phyloP scores from a whole-genome alignment of 2,113 vertebrate genomes.

The Aptenodytes patagonicus region DNA sequence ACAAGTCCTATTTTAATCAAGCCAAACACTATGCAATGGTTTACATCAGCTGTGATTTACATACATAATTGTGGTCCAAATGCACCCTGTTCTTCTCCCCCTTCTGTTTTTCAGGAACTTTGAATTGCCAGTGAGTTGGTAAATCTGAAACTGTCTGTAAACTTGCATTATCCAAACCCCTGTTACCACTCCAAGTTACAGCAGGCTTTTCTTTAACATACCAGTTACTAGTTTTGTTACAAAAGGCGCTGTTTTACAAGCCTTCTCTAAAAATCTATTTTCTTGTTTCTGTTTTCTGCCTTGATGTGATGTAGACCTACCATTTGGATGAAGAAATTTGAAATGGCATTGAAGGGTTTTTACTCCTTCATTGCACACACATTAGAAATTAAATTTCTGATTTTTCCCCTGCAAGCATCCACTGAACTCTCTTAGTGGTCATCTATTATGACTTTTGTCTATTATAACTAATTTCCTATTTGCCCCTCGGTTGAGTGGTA shows the following conservation, averaged over 20 bases:
- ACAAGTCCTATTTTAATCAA: accelerated
- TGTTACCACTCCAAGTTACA: not conserved
- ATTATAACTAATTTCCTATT: not conserved
- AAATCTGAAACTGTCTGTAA: not conserved
- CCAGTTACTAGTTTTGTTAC: not conserved
- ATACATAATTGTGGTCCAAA: accelerated
- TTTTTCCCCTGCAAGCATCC: not conserved
- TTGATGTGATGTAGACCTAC: not conserved
- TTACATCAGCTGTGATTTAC: not conserved
- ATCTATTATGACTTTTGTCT: not conserved
- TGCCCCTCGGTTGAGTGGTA: not conserved
- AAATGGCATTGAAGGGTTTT: not conserved
- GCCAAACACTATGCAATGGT: not conserved
- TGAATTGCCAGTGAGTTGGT: not conserved
- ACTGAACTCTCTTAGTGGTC: not conserved
- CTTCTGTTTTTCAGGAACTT: not conserved
- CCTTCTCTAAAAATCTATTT: not conserved
- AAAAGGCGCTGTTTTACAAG: not conserved
- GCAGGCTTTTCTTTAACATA: not conserved
- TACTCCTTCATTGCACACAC: not conserved
- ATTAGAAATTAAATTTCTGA: not conserved
- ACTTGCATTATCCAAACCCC: not conserved
- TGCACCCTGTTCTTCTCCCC: not conserved
- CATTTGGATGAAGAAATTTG: not conserved
- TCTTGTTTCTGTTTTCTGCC: not conserved